Base-by-base conservation (phyloP, 2,888 invertebrate genomes). In the Podotricha telesiphe region DNA sequence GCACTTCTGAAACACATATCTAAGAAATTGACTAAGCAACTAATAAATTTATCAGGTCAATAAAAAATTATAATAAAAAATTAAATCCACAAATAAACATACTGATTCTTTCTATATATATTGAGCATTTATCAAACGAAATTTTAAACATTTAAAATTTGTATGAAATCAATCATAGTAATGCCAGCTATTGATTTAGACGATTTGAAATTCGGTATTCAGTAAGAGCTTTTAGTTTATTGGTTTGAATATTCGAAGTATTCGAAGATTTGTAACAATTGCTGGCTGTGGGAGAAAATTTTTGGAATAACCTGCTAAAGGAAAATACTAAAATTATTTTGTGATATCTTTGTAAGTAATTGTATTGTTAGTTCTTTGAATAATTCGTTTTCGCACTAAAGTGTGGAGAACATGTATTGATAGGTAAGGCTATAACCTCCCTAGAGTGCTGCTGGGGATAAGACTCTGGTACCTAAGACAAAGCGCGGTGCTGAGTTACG, bases 171-270 rank as follows among this genome's bases (percentile, higher is more conserved):
- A 59, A 59, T 59, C 59, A 59, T 22, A 45, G 59, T 59, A 59
- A 59, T 45, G 59, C 22, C 28, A 22, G 59, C 59, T 45, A 59
- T 58, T 59, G 59, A 59, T 59, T 59, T 59, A 28, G 45, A 59
- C 59, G 45, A 45, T 59, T 45, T 59, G n/a, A 59, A n/a, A 45
- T 59, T 59, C 45, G 59, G 59, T 45, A 59, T 59, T 59, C 45
- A 28, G 59, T 59, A 17, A 59, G 45, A 59, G 59, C 59, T 59
- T 59, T 59, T 59, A 59, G 59, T 45, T 59, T 59, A 59, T 59
- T 59, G 59, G 22, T 45, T 28, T 45, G 45, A 59, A 59, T 28
- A 59, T 59, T 59, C 59, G 11, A 22, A 59, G 22, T n/a, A 59
- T 59, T 59, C 22, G 42, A 59, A 59, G 59, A 45, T 59, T 59